phyloP scores from a whole-genome alignment of 2,113 vertebrate genomes.

The Patagioenas fasciata region DNA sequence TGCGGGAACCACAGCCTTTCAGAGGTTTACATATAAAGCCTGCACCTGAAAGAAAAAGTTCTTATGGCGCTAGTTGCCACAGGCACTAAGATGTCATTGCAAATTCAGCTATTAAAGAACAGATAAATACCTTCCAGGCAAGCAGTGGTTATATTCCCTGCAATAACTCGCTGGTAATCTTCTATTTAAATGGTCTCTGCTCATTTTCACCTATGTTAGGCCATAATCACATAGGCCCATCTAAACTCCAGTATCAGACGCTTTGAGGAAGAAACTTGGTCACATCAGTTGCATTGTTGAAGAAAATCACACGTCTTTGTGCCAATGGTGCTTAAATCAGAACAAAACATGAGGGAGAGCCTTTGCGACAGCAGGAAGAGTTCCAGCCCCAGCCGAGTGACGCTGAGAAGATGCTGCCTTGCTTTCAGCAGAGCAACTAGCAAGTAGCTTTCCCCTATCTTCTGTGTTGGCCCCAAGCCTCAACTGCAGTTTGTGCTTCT shows the following conservation, averaged over 20 bases:
- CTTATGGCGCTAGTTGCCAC: background rate
- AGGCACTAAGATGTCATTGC: background rate
- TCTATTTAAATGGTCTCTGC: background rate
- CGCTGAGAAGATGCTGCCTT: background rate
- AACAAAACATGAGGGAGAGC: background rate
- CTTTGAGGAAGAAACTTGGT: background rate
- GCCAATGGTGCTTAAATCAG: background rate
- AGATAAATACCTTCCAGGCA: background rate
- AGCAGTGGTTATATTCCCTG: background rate
- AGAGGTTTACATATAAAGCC: background rate
- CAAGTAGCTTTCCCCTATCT: background rate
- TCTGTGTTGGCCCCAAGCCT: background rate
- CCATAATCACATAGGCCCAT: background rate
- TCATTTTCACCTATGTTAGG: background rate
- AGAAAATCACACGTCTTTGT: background rate
- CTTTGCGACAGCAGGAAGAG: background rate
- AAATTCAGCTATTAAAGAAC: background rate
- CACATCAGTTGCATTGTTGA: background rate
- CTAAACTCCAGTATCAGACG: background rate
- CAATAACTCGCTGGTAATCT: background rate
- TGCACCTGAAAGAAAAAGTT: background rate
- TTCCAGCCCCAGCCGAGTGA: background rate
- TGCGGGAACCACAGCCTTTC: background rate
- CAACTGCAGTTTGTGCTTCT: background rate
- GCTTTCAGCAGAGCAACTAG: background rate